Percentiles rank a stretch among this genome's conserved stretches.
phyloP scores from a whole-genome alignment of 2,797 vertebrate genomes.

The Pseudocheirus occidentalis region DNA sequence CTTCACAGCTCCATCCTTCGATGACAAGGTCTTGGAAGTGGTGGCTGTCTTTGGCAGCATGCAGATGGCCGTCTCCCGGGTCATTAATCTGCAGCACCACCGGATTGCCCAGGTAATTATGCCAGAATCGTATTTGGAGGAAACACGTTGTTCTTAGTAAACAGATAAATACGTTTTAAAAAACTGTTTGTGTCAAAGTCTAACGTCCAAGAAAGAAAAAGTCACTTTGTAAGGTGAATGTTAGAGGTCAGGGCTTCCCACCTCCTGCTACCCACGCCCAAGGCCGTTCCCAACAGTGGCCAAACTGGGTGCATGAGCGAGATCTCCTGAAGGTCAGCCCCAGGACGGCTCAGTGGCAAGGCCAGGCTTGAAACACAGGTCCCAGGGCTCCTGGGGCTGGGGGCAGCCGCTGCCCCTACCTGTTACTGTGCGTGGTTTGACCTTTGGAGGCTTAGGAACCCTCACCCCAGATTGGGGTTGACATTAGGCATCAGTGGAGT shows the following conservation, averaged over 20 bases:
- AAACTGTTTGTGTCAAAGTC: background rate
- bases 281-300: too few species aligned
- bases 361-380: too few species aligned
- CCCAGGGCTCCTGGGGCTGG: background rate
- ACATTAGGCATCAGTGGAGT: background rate
- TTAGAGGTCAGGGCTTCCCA: too few species aligned
- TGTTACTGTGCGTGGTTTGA: background rate
- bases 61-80: slow-evolving; percentile 98
- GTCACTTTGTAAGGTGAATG: background rate
- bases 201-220: background rate
- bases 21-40: slow-evolving; percentile 97
- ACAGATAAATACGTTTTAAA: too few species aligned
- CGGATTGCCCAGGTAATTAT: slow-evolving; percentile 94
- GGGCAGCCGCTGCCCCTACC: background rate
- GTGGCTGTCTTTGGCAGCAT: slow-evolving; percentile 98
- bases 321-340: background rate
- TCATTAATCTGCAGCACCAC: slow-evolving; percentile 97
- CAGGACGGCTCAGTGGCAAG: too few species aligned
- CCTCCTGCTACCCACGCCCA: background rate
- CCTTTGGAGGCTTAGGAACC: background rate
- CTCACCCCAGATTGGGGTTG: background rate
- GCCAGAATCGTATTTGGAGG: background rate
- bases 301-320: background rate
- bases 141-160: background rate
- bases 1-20: slow-evolving; percentile 95